Base-by-base conservation (phyloP, 2,888 invertebrate genomes). In the Hermodice carunculata region DNA sequence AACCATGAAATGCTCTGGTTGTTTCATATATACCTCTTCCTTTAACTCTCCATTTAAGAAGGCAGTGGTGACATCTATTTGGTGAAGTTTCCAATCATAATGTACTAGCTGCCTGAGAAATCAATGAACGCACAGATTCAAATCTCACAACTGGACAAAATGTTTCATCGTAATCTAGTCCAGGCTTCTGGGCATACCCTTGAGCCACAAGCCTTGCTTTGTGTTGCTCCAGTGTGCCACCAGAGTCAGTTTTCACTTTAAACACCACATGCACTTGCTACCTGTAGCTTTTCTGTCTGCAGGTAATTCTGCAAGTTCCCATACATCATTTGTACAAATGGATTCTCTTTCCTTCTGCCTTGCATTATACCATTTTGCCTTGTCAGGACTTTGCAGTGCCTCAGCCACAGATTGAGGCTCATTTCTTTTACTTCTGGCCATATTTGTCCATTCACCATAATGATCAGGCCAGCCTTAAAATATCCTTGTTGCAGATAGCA, bases 191-290 rank as follows among this genome's bases (percentile, higher is more conserved):
- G 5, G 63, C 44, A 26, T 28, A 78, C 1, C 75, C 73, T 34
- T 72, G 67, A 4, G 70, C 75, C 24, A 78, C 76, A 31, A 75
- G 60, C 17, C 73, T 24, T 4, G 61, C 67, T 59, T 77, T 76
- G 64, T 64, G 76, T 14, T 64, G 28, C 34, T 76, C 67, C 32
- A 70, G 37, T 19, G 22, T 32, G 1, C 75, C 72, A 49, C 66
- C 61, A 8, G 58, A 31, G 22, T 66, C 54, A 8, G 53, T 24
- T 49, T 78, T 76, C 22, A 67, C 60, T 53, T 65, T 70, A 40
- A 70, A 70, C 24, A 77, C 70, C 76, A n/a, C n/a, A n/a, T n/a
- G n/a, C 76, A 76, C 34, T 73, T 73, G 44, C 70, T 51, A 1
- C 67, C 64, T 17, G 73, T 62, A 11, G 65, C 19, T 34, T 67